Conservation (phyloP, 2,113 vertebrate genomes). For the Ictalurus punctatus region DNA sequence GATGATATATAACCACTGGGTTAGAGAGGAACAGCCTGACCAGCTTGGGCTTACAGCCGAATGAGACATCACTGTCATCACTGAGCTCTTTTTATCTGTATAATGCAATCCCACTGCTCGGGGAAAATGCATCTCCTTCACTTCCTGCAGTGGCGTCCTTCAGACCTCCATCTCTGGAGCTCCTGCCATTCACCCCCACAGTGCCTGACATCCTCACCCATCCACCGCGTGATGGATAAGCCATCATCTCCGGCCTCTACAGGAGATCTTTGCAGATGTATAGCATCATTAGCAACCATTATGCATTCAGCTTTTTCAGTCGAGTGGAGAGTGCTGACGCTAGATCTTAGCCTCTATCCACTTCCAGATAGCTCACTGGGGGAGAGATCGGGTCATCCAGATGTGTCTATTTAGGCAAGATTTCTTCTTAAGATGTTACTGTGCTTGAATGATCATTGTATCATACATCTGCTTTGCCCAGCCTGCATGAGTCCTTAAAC, state of each 20-base stretch:
- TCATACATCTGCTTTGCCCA: not conserved
- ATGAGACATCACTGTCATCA: constrained; percentile 41
- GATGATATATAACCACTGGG: not conserved
- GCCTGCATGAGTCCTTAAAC: not conserved
- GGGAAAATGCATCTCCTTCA: constrained; percentile 43
- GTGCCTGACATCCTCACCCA: constrained; percentile 26
- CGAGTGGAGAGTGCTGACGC: not conserved
- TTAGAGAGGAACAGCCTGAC: constrained; percentile 20
- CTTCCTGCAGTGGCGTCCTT: constrained; percentile 28
- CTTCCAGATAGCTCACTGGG: not conserved
- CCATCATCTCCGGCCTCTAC: constrained; percentile 21
- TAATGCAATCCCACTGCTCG: constrained; percentile 13
- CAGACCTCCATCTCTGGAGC: constrained; percentile 52
- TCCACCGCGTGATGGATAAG: constrained; percentile 41
- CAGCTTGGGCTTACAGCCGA: constrained; percentile 9
- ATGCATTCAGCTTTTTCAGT: constrained; percentile 37
- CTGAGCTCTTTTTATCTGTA: constrained; percentile 46
- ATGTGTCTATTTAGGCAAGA: not conserved
- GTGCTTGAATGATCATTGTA: not conserved
- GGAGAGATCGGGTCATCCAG: not conserved
- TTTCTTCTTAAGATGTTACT: not conserved
- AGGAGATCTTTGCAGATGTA: constrained; percentile 31
- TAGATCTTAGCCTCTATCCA: constrained; percentile 7
- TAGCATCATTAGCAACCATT: constrained; percentile 51
- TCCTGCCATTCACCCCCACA: constrained; percentile 24